Conservation (phyloP, 1,140 invertebrate species). For the Monochamus saltuarius region DNA sequence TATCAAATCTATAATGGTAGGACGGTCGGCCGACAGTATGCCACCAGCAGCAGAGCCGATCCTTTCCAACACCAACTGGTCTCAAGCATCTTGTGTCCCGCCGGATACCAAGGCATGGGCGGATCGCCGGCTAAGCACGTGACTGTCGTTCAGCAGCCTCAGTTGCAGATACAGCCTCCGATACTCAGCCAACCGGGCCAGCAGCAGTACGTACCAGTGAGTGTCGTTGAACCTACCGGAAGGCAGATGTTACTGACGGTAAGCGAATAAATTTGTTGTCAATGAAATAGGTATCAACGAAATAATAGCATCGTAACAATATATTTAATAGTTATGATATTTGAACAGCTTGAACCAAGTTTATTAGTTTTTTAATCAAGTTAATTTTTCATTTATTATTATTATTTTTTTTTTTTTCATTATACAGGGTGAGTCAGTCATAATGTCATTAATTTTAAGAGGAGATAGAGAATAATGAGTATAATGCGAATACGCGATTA, state of each 20-base stretch:
- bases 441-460: too few relatives aligned
- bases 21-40: conserved; percentile 66
- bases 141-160: conserved; percentile 76
- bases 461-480: too few relatives aligned
- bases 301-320: too few relatives aligned
- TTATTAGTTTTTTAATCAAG: too few relatives aligned
- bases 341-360: too few relatives aligned
- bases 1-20: conserved; percentile 87
- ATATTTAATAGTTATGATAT: too few relatives aligned
- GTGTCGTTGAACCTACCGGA: conserved; percentile 78
- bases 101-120: conserved; percentile 78
- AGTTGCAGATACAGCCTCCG: conserved; percentile 68
- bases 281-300: too few relatives aligned
- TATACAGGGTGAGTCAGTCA: too few relatives aligned
- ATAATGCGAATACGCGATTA: too few relatives aligned
- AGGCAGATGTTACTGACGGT: conserved; percentile 68
- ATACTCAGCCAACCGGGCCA: conserved; percentile 70
- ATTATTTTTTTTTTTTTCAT: too few relatives aligned
- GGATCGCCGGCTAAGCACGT: conserved; percentile 85
- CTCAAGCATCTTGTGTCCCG: conserved; percentile 87
- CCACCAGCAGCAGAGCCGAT: conserved; percentile 61
- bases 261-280: conserved; percentile 37
- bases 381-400: too few relatives aligned
- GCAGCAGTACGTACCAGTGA: conserved; percentile 86
- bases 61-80: conserved; percentile 85